Conservation (phyloP, 2,888 invertebrate species). For the Coleophora flavipennella region DNA sequence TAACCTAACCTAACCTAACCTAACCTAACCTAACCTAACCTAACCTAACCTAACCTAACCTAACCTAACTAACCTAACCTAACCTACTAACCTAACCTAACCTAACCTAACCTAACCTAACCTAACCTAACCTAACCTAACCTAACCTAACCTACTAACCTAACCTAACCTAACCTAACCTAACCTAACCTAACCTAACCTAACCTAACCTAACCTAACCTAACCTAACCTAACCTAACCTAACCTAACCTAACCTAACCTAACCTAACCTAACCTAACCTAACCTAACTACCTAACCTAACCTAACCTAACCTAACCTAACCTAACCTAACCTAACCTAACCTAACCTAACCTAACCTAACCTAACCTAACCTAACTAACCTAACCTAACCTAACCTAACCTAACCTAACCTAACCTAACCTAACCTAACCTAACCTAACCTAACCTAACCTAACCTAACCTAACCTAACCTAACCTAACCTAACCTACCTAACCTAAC, state of each 20-base stretch:
- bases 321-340: constrained; percentile 14
- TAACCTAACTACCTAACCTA: constrained; percentile 14
- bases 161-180: constrained; percentile 11
- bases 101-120: constrained; percentile 14
- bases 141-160: no score
- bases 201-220: constrained; percentile 9
- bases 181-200: constrained; percentile 10
- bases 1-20: constrained; percentile 11
- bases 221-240: constrained; percentile 10
- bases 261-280: constrained; percentile 11
- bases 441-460: constrained; percentile 9
- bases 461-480: constrained; percentile 11
- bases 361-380: constrained; percentile 13
- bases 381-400: constrained; percentile 14
- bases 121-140: constrained; percentile 14
- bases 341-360: constrained; percentile 14
- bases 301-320: constrained; percentile 14
- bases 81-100: constrained; percentile 14
- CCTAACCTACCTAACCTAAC: constrained; percentile 12
- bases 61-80: constrained; percentile 8
- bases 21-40: constrained; percentile 11
- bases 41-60: constrained; percentile 9
- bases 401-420: constrained; percentile 14
- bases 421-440: constrained; percentile 13
- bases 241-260: constrained; percentile 11